Base-by-base conservation (phyloP, 2,797 vertebrate genomes). In the Amblyopsis hoosieri region DNA sequence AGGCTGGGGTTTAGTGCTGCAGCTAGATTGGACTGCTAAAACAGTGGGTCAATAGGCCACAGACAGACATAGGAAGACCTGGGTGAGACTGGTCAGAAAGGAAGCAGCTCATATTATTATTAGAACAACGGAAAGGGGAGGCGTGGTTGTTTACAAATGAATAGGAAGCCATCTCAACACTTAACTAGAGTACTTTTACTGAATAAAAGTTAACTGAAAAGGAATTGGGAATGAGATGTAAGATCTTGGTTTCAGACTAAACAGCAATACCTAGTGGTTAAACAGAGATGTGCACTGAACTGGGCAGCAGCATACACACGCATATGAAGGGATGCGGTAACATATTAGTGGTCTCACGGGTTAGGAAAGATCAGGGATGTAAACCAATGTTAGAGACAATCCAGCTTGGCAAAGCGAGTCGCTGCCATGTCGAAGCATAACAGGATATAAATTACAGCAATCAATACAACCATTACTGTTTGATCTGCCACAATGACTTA, bases 261-360 rank as follows among this genome's bases (percentile, higher is more conserved):
- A 91, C 64, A 89, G 87, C 85, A 82, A 50, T 79, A 83, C 86
- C 87, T 92, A 89, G 90, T 92, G 92, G 90, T 61, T 61, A 46
- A 54, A 61, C 7, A 50, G 57, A 51, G 69, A 88, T 87, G 60
- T 69, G 72, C 82, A 85, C 62, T 13, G 37, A 11, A 62, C 0
- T 0, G 45, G 15, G 31, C 77, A 79, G 50, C 45, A 62, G 49
- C 62, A 60, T 11, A 3, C 10, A 47, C 45, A 46, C 14, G 15
- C 12, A 29, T 17, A 23, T n/a, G 7, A 6, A 56, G 1, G 2
- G 13, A 15, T 23, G 7, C 8, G 33, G 2, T 29, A 29, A 29
- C 23, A 29, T 29, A 29, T 4, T 29, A 29, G 23, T 29, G 3
- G 23, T 29, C 23, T 29, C 23, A 29, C 23, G 3, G 23, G 3